A percentile compares a stretch with the other conserved stretches of the same genome.
These are phyloP conservation scores for Heterodera schachtii DNA, from an alignment of 1,140 invertebrate species.

Conservation along the genomic window DNA sequence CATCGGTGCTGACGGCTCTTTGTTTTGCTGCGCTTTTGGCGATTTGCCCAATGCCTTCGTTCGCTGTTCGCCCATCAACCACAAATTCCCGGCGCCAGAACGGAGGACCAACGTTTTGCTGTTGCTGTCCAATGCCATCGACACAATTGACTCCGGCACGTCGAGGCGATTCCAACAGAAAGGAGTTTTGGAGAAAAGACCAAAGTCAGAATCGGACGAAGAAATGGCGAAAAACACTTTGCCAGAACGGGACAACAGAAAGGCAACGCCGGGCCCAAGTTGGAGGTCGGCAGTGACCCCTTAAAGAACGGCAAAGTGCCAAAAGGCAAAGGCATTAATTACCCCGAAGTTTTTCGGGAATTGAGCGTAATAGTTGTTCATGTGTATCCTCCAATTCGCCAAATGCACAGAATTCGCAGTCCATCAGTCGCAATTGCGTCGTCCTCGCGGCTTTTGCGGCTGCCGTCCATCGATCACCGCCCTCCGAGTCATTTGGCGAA, in stretches of 20 bases:
- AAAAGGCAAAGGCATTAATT: not conserved
- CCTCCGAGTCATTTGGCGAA: not conserved
- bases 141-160: constrained; percentile 56
- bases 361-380: constrained; percentile 35
- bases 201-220: constrained; percentile 48
- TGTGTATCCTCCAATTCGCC: constrained; percentile 41
- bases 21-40: constrained; percentile 5
- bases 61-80: constrained; percentile 45
- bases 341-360: constrained; percentile 37
- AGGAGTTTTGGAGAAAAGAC: constrained; percentile 20
- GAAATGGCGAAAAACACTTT: constrained; percentile 63
- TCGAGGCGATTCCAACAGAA: constrained; percentile 53
- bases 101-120: constrained; percentile 51
- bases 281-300: constrained; percentile 53
- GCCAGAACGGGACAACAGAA: constrained; percentile 56
- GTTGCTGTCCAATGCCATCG: constrained; percentile 48
- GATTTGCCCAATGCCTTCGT: constrained; percentile 7
- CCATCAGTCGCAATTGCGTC: constrained; percentile 45
- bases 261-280: constrained; percentile 51
- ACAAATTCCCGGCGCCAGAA: constrained; percentile 58
- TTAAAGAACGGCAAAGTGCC: not conserved
- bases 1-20: constrained; percentile 14
- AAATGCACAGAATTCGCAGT: constrained; percentile 48
- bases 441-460: not conserved
- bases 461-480: constrained; percentile 24